Percentiles rank a stretch among this genome's conserved stretches.
Evolutionary conservation across 1,140 invertebrate genomes (phyloP).

Genomic region (Micrasema longulum): DNA sequence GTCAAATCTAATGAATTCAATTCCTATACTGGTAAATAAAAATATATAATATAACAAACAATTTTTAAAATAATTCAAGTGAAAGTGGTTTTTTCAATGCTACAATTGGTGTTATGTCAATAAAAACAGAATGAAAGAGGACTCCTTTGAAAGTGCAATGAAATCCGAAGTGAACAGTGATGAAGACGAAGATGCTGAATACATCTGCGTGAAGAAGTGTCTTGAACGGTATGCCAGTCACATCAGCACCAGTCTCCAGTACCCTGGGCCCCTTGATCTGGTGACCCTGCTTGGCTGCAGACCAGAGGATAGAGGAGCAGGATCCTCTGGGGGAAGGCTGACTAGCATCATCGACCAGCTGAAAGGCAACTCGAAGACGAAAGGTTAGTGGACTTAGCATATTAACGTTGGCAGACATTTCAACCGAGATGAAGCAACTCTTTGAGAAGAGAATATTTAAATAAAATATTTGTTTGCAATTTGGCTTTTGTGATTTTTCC

Average conservation of each 20-base stretch:
- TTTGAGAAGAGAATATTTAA: too few relatives aligned
- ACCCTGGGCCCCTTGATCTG: not conserved
- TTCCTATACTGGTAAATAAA: too few relatives aligned
- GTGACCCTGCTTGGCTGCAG: conserved; percentile 7
- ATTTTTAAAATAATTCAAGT: too few relatives aligned
- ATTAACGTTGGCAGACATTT: too few relatives aligned
- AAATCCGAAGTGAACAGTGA: conserved; percentile 20
- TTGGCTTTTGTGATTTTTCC: too few relatives aligned
- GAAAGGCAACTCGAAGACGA: conserved; percentile 61
- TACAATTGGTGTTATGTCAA: too few relatives aligned
- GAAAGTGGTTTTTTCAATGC: too few relatives aligned
- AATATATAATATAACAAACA: too few relatives aligned
- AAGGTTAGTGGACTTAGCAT: conserved; percentile 60
- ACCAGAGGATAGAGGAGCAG: conserved; percentile 5
- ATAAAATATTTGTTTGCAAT: too few relatives aligned
- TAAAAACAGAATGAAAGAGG: conserved; percentile 8
- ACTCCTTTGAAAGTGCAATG: not conserved
- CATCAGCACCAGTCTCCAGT: conserved; percentile 1
- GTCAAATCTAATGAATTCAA: too few relatives aligned
- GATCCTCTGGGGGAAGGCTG: conserved; percentile 56
- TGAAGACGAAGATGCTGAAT: conserved; percentile 19
- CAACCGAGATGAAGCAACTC: too few relatives aligned
- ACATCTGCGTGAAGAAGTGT: conserved; percentile 32
- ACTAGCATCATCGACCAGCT: conserved; percentile 66
- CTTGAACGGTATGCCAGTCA: conserved; percentile 25